Evolutionary conservation across 2,113 vertebrate species (phyloP).

Genomic region (Spea multiplicata): DNA sequence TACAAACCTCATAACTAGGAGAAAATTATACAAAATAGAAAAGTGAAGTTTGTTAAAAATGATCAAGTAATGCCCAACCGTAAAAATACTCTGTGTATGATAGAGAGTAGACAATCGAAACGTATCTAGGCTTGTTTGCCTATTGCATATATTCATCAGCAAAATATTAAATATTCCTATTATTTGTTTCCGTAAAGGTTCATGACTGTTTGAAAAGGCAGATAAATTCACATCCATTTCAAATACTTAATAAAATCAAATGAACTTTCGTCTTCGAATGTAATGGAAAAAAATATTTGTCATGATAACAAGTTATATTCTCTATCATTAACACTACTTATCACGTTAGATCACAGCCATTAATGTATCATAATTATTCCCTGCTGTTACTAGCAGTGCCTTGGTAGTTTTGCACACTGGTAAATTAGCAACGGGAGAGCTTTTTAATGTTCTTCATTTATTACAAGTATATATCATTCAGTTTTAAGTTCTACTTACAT

Average conservation of each 20-base stretch:
- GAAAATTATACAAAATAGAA: too few relatives aligned
- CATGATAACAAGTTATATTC: slow-evolving; percentile 45
- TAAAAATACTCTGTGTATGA: too few relatives aligned
- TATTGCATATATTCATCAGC: background rate
- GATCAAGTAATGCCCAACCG: too few relatives aligned
- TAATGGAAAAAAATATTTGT: slow-evolving; percentile 43
- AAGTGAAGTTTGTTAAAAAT: too few relatives aligned
- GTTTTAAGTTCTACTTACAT: slow-evolving; percentile 37
- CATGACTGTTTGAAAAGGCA: background rate
- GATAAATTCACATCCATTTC: slow-evolving; percentile 26
- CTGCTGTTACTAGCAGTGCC: slow-evolving; percentile 34
- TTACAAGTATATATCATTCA: slow-evolving; percentile 65
- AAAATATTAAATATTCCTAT: background rate
- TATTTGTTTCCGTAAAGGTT: slow-evolving; percentile 6
- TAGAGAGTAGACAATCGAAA: too few relatives aligned
- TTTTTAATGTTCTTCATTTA: slow-evolving; percentile 69
- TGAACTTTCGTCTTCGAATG: slow-evolving; percentile 21
- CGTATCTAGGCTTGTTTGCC: background rate
- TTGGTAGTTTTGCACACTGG: slow-evolving; percentile 29
- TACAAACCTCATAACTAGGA: too few relatives aligned
- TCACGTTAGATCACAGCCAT: slow-evolving; percentile 38
- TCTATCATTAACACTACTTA: slow-evolving; percentile 41
- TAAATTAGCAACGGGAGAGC: slow-evolving; percentile 47
- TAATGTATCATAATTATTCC: slow-evolving; percentile 43
- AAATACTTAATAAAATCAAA: slow-evolving; percentile 40